phyloP scores from a whole-genome alignment of 2,797 vertebrate species.

The Acipenser oxyrinchus region DNA sequence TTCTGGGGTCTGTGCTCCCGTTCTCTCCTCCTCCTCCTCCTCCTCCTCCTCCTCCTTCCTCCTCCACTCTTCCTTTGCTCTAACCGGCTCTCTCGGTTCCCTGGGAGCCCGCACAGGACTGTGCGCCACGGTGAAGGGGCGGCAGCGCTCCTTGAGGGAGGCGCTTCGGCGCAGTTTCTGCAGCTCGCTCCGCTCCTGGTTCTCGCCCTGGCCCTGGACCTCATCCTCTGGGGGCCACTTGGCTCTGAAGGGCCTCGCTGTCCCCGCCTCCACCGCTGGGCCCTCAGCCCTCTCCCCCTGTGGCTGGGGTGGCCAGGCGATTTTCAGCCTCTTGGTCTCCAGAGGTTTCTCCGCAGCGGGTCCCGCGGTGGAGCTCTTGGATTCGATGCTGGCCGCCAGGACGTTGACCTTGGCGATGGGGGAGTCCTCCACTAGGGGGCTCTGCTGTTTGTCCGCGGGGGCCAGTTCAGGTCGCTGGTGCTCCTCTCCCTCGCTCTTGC shows the following conservation, averaged over 20 bases:
- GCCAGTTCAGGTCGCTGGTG: slow-evolving; percentile 12
- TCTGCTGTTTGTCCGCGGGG: slow-evolving; percentile 44
- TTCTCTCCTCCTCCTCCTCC: too few species aligned
- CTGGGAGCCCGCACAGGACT: slow-evolving; percentile 38
- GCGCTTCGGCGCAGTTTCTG: slow-evolving; percentile 65
- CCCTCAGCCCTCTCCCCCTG: slow-evolving; percentile 50
- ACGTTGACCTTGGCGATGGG: slow-evolving; percentile 82
- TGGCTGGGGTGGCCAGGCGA: slow-evolving; percentile 82
- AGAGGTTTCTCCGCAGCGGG: slow-evolving; percentile 61
- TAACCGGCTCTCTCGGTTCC: slow-evolving; percentile 34
- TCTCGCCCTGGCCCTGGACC: slow-evolving; percentile 46
- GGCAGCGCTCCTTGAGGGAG: slow-evolving; percentile 79
- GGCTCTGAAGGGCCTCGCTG: slow-evolving; percentile 53
- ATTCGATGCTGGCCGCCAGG: slow-evolving; percentile 82
- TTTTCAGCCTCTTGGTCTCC: slow-evolving; percentile 79
- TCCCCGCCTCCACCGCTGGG: slow-evolving; percentile 54
- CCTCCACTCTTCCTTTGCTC: slow-evolving; percentile 5
- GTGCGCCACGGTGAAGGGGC: slow-evolving; percentile 62
- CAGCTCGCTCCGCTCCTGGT: slow-evolving; percentile 66
- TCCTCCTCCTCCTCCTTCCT: slow-evolving; percentile 22
- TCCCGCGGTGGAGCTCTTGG: slow-evolving; percentile 51
- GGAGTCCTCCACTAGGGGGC: slow-evolving; percentile 81
- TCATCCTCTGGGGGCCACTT: slow-evolving; percentile 87
- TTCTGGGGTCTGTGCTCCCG: not conserved
- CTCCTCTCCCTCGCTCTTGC: slow-evolving; percentile 58